Evolutionary conservation across 92 coral and sea anemone genomes (phyloP).

Genomic region (Isaurus tuberculatus): DNA sequence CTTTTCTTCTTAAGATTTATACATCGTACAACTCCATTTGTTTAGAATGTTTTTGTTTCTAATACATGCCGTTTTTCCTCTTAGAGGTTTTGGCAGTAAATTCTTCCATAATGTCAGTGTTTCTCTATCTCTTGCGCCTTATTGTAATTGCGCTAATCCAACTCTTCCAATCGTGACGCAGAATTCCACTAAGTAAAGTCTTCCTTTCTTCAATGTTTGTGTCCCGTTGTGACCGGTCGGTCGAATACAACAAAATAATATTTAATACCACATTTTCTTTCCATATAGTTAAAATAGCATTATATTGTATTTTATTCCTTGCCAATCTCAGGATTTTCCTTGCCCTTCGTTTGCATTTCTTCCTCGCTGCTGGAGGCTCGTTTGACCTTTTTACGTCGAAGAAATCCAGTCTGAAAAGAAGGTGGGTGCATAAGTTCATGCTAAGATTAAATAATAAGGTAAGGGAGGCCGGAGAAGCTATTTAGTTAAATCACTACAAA

Average conservation of each 20-base stretch:
- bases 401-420: constrained; percentile 77
- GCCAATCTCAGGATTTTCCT: constrained; percentile 1
- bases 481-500: no score
- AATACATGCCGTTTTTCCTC: neutral
- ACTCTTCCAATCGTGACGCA: neutral
- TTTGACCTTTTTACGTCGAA: constrained; percentile 80
- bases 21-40: neutral
- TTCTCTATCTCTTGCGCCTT: neutral
- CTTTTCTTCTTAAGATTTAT: neutral
- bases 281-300: neutral
- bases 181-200: neutral
- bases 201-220: neutral
- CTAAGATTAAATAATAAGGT: no score
- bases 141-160: neutral
- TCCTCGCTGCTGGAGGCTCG: constrained; percentile 72
- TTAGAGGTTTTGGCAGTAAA: neutral
- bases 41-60: neutral
- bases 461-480: neutral
- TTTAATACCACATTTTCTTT: neutral
- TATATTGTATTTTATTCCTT: neutral
- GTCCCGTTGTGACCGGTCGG: no score
- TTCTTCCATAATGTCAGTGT: neutral
- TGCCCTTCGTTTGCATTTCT: constrained; percentile 58
- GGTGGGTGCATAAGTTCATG: neutral
- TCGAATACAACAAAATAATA: neutral